Conservation (phyloP, 2,113 vertebrate species). For the Egretta garzetta region DNA sequence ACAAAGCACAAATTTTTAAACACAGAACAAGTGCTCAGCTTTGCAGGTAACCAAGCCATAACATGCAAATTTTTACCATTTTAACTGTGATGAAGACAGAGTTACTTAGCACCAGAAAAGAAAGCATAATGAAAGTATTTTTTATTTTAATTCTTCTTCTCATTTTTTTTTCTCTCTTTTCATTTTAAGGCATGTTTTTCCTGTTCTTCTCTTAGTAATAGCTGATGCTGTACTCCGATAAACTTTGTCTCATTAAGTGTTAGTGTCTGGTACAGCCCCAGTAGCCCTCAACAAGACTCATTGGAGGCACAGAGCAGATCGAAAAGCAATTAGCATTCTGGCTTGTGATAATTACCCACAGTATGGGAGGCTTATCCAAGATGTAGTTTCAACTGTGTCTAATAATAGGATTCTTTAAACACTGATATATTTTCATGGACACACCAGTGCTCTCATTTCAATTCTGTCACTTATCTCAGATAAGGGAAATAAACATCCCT, state of each 20-base stretch:
- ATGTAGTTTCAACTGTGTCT: conserved; percentile 71
- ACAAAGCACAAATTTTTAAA: background rate
- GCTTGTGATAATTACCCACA: conserved; percentile 80
- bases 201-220: conserved; percentile 10
- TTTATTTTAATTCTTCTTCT: background rate
- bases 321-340: conserved; percentile 83
- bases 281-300: conserved; percentile 62
- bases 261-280: conserved; percentile 25
- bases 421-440: conserved; percentile 71
- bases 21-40: background rate
- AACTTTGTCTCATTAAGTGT: conserved; percentile 61
- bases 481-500: conserved; percentile 66
- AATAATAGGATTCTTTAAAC: conserved; percentile 78
- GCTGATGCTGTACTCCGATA: conserved; percentile 59
- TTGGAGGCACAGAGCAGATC: conserved; percentile 66
- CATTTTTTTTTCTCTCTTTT: background rate
- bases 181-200: background rate
- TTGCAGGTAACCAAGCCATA: background rate
- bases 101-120: background rate
- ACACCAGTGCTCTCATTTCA: conserved; percentile 61
- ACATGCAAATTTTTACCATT: background rate
- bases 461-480: conserved; percentile 68
- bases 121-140: background rate
- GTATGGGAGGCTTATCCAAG: conserved; percentile 71
- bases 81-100: background rate